These are phyloP conservation scores for Scolopax rusticola DNA, from an alignment of 2,797 vertebrate genomes.

Conservation along the genomic window DNA sequence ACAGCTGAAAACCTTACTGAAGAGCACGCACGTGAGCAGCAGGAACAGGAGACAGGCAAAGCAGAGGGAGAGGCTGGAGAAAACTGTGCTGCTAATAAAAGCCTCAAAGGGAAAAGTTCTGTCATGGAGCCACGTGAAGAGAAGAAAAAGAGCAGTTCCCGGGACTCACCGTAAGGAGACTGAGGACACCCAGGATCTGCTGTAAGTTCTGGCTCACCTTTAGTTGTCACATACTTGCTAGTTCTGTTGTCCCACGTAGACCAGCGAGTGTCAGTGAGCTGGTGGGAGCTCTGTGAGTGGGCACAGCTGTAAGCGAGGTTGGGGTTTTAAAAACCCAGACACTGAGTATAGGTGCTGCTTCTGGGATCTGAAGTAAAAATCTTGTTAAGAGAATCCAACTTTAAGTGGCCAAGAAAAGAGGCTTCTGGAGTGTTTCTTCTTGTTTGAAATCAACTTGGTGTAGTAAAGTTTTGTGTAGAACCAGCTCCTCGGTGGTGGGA, in stretches of 20 bases:
- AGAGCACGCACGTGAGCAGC: neutral
- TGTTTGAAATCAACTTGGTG: neutral
- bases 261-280: neutral
- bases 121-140: neutral
- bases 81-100: neutral
- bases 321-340: neutral
- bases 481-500: neutral
- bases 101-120: neutral
- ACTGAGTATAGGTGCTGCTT: accelerated
- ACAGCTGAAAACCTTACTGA: neutral
- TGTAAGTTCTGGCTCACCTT: constrained; percentile 18
- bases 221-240: neutral
- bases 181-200: neutral
- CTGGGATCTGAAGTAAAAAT: neutral
- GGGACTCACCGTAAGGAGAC: neutral
- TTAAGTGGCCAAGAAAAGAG: neutral
- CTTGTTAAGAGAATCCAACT: neutral
- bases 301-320: neutral
- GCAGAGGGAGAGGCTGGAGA: neutral
- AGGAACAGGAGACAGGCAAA: neutral
- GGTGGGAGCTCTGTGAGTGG: neutral
- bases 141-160: neutral
- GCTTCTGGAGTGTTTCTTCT: neutral
- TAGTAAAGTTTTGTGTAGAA: neutral
- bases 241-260: neutral